Evolutionary conservation across 2,888 invertebrate genomes (phyloP), one percentile per base, ranked within the genome.

Genomic region (Pristionchus fissidentatus): DNA sequence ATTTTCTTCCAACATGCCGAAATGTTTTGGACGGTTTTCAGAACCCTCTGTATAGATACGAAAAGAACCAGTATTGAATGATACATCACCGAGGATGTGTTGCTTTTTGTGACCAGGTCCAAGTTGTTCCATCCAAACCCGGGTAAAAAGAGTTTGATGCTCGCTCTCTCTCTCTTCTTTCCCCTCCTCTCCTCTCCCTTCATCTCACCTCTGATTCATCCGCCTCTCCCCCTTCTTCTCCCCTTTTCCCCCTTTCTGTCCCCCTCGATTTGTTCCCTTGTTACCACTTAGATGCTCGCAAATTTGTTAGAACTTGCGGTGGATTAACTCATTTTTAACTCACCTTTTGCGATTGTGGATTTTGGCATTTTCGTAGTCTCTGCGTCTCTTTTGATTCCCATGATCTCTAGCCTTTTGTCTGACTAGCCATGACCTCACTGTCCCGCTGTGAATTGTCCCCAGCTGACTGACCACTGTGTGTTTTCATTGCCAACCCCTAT

Each of bases 181-280:
- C 22, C 19, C 62, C 38, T 35, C 35, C 41, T 35, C 66, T 70
- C 66, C 41, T n/a, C n/a, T 52, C 29, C 57, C 4, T 5, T 4
- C 57, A 38, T 41, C 41, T 70, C 70, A 70, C 41, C 70, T 70
- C 70, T 70, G 70, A 70, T 41, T 70, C 70, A 70, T 70, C 70
- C 70, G 10, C 1, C 62, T 35, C 32, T 35, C 41, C 26, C 70
- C 70, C n/a, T 70, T 43, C n/a, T n/a, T n/a, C 70, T 38, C 38
- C 8, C 35, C 62, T 66, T 57, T 26, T n/a, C 57, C 57, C 29
- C 57, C 22, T 66, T 38, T 41, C 38, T 1, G 22, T 41, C 66
- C 15, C 66, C n/a, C 38, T 35, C 10, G 10, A 7, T 66, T 26
- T 29, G 26, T 26, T 10, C 38, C 8, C 38, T 66, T 57, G 29